Conservation (phyloP, 2,797 vertebrate species). For the Anguilla megastoma region DNA sequence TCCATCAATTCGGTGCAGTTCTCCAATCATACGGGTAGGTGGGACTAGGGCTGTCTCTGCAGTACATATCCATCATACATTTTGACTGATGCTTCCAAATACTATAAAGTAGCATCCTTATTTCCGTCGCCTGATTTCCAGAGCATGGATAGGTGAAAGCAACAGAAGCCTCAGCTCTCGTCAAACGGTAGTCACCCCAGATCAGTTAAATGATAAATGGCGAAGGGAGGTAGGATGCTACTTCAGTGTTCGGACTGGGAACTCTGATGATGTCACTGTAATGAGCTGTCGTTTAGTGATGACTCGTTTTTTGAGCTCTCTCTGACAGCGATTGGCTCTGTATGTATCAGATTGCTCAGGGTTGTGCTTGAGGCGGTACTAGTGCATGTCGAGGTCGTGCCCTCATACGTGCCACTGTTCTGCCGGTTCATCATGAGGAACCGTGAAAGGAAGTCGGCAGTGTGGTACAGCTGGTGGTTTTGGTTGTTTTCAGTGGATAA, state of each 20-base stretch:
- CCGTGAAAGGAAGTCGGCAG: neutral
- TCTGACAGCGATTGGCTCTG: neutral
- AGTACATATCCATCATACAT: too few relatives aligned
- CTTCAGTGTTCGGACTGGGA: too few relatives aligned
- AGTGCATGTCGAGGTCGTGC: neutral
- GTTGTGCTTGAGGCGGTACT: neutral
- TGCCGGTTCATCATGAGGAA: neutral
- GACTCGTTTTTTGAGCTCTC: neutral
- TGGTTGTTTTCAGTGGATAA: neutral
- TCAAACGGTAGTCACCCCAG: too few relatives aligned
- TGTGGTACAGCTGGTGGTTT: neutral
- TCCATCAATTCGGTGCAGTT: constrained; percentile 97
- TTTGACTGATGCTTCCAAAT: too few relatives aligned
- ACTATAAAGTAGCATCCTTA: too few relatives aligned
- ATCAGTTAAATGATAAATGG: neutral
- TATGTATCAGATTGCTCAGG: neutral
- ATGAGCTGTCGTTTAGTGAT: neutral
- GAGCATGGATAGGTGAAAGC: too few relatives aligned
- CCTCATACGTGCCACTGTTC: neutral
- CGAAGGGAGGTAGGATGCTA: neutral
- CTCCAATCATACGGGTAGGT: constrained; percentile 95
- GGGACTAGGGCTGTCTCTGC: neutral
- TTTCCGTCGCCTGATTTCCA: too few relatives aligned
- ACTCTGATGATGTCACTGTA: neutral
- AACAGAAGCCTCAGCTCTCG: too few relatives aligned